Base-by-base conservation (phyloP, 2,888 invertebrate genomes). In the Dicyrtoma fusca region DNA sequence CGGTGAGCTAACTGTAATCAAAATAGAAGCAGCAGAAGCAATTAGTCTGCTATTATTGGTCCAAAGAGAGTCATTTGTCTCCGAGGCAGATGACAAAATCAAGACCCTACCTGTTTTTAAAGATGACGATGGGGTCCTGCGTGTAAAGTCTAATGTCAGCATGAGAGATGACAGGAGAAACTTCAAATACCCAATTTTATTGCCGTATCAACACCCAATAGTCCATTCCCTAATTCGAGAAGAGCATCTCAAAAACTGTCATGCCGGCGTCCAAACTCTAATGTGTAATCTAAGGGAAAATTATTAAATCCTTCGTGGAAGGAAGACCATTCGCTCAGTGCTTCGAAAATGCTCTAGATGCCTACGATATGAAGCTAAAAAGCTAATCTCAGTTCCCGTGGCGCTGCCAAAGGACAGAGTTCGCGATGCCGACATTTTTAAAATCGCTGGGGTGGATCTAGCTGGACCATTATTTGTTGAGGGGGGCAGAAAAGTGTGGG, bases 141-240 rank as follows among this genome's bases (percentile, higher is more conserved):
- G 57, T 14, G 68, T 68, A 1, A 59, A 69, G 19, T 19, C 63
- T 1, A 62, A 47, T 14, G 21, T 71, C 79, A 45, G 55, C 72
- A 0, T 49, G 72, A 69, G 81, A 19, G 51, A 76, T 13, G 79
- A 81, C 55, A 14, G 51, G 13, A 64, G 69, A 42, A 25, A 70
- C 21, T 82, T 82, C 74, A 69, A 75, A 26, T 74, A 55, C 75
- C 81, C 82, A 8, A 79, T 81, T 23, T 44, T 82, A 13, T 72
- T 82, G 66, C 81, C 81, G 21, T 66, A 62, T 0, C 71, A 68
- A n/a, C 80, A 82, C 74, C 71, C 73, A 5, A 73, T 79, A 25
- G 80, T 82, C 0, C 49, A 64, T 5, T 72, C 76, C 55, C 64
- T 78, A 68, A 71, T 71, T 13, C 23, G n/a, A 23, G 44, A 63